A percentile compares a stretch with the other conserved stretches of the same genome.
Conservation (phyloP, 92 coral and sea anemone species). For the Porites lobata region DNA sequence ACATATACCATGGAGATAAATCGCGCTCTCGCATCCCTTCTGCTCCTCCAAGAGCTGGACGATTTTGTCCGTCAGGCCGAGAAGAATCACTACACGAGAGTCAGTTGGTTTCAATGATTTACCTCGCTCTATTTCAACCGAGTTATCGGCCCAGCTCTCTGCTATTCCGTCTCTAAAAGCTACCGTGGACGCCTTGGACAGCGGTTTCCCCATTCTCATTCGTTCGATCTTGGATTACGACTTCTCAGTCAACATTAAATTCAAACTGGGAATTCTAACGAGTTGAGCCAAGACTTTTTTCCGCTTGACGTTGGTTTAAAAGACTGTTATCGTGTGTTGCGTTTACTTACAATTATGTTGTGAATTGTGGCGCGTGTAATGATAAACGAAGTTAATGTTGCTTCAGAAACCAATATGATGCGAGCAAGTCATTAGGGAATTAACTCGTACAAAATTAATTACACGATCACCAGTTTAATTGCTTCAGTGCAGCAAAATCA, state of each 20-base stretch:
- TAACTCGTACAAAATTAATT: too few relatives aligned
- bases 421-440: too few relatives aligned
- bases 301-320: too few relatives aligned
- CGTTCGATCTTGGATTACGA: conserved; percentile 2
- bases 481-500: too few relatives aligned
- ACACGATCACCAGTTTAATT: too few relatives aligned
- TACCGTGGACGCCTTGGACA: neutral
- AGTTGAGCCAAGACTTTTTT: too few relatives aligned
- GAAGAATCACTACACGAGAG: neutral
- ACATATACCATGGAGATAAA: conserved; percentile 40
- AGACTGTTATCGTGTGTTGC: too few relatives aligned
- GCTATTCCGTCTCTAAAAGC: neutral
- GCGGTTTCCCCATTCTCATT: neutral
- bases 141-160: neutral
- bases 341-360: too few relatives aligned
- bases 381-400: too few relatives aligned
- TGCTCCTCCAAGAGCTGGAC: conserved; percentile 48
- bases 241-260: neutral
- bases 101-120: conserved; percentile 33
- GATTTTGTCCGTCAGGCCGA: conserved; percentile 36
- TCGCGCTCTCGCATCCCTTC: conserved; percentile 34
- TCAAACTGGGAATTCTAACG: neutral
- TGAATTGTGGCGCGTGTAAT: too few relatives aligned
- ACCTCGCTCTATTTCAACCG: conserved; percentile 18
- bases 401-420: too few relatives aligned